phyloP scores from a whole-genome alignment of 2,888 invertebrate species.

The Drosophila paranaensis region DNA sequence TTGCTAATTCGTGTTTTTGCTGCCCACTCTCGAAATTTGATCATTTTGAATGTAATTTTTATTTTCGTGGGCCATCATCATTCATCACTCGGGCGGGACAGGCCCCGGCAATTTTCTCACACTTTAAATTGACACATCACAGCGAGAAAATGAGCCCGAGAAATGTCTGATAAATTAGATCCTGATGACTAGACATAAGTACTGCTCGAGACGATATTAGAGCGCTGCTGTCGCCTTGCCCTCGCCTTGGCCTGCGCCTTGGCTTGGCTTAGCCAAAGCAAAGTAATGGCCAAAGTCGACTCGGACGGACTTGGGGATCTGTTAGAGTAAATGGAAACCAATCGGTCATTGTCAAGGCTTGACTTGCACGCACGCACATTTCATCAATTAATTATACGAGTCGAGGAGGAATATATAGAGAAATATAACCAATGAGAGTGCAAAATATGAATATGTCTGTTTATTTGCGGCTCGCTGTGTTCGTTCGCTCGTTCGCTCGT shows the following conservation, averaged over 20 bases:
- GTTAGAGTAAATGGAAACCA: conserved; percentile 54
- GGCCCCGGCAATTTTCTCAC: conserved; percentile 69
- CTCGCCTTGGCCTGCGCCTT: too few relatives aligned
- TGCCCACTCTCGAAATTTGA: not conserved
- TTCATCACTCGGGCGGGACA: conserved; percentile 56
- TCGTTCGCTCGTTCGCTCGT: not conserved
- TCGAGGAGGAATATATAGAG: conserved; percentile 24
- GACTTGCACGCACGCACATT: conserved; percentile 67
- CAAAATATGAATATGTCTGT: conserved; percentile 47
- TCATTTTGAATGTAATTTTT: conserved; percentile 36
- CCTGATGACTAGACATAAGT: conserved; percentile 77
- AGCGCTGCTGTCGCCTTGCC: not conserved
- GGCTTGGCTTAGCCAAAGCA: not conserved
- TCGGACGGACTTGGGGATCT: conserved; percentile 18
- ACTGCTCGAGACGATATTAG: conserved; percentile 7
- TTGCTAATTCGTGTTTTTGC: not conserved
- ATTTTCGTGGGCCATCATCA: conserved; percentile 45
- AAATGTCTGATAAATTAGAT: conserved; percentile 76
- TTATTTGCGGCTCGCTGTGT: conserved; percentile 1
- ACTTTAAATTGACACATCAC: conserved; percentile 79
- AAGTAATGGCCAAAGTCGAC: conserved; percentile 26
- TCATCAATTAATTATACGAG: conserved; percentile 82
- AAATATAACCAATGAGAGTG: conserved; percentile 56
- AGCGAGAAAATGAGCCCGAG: conserved; percentile 29
- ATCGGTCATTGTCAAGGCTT: conserved; percentile 82